phyloP scores from a whole-genome alignment of 2,797 vertebrate genomes.

The Siniperca obscura region DNA sequence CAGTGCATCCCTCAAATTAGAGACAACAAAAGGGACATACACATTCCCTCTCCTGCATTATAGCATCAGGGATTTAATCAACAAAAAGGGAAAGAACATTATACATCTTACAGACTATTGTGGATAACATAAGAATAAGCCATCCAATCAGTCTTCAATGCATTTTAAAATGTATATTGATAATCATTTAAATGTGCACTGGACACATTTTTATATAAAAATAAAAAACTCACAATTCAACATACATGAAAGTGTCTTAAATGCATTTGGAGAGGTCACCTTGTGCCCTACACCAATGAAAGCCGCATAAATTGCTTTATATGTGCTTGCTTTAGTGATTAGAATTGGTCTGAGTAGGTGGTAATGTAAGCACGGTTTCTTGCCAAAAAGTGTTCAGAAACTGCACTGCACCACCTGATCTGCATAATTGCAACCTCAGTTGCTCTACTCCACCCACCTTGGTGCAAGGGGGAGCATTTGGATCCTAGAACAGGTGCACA shows the following conservation, averaged over 20 bases:
- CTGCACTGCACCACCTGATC: conserved; percentile 30
- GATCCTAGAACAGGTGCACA: conserved; percentile 2
- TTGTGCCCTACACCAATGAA: conserved; percentile 3
- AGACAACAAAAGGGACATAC: background rate
- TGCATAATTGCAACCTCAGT: conserved; percentile 36
- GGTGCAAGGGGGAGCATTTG: background rate
- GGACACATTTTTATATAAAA: background rate
- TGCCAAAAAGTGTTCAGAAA: conserved; percentile 37
- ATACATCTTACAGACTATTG: background rate
- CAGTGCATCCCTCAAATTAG: background rate
- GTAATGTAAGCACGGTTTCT: conserved; percentile 3
- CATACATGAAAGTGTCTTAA: background rate
- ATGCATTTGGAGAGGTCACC: background rate
- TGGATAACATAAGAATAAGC: background rate
- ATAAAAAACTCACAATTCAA: background rate
- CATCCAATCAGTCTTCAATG: background rate
- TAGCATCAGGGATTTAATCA: conserved; percentile 3
- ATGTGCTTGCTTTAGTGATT: conserved; percentile 13
- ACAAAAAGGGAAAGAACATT: background rate
- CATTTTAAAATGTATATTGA: background rate
- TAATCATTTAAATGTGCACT: background rate
- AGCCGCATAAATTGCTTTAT: background rate
- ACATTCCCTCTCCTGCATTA: background rate
- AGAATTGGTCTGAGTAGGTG: conserved; percentile 8
- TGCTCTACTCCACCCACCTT: conserved; percentile 17